A percentile compares a stretch with the other conserved stretches of the same genome.
Conservation (phyloP, 2,888 invertebrate genomes). For the Drosophila nr. perissopoda region DNA sequence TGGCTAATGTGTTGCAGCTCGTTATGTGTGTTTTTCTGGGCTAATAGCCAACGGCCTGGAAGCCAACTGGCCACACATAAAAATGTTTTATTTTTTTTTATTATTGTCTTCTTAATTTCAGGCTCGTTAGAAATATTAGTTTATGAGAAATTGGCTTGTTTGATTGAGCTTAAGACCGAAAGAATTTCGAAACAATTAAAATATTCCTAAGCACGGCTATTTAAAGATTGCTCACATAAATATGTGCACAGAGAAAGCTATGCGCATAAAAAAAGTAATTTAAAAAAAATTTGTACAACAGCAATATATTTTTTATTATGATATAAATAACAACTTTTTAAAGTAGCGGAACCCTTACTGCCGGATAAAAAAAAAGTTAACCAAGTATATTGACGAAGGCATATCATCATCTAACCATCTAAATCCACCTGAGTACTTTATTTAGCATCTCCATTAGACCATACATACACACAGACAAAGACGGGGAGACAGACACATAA, state of each 20-base stretch:
- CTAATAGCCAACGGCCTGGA: conserved; percentile 69
- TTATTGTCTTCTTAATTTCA: conserved; percentile 43
- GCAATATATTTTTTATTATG: not conserved
- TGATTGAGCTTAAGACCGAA: conserved; percentile 35
- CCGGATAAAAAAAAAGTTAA: conserved; percentile 13
- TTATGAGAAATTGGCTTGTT: conserved; percentile 45
- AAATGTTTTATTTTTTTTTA: conserved; percentile 16
- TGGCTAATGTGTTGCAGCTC: conserved; percentile 68
- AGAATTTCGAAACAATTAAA: conserved; percentile 11
- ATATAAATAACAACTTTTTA: not conserved
- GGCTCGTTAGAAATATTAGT: conserved; percentile 68
- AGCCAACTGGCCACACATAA: conserved; percentile 38
- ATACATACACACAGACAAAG: conserved; percentile 4
- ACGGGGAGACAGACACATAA: not conserved
- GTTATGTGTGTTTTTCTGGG: conserved; percentile 72
- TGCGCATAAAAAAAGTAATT: not conserved
- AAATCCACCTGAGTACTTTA: conserved; percentile 42
- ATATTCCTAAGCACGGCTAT: not conserved
- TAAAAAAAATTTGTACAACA: not conserved
- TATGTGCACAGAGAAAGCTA: not conserved
- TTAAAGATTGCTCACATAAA: not conserved
- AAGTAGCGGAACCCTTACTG: conserved; percentile 11
- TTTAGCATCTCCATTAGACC: conserved; percentile 46
- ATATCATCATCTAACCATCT: conserved; percentile 27
- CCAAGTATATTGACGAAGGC: not conserved